phyloP scores from a whole-genome alignment of 1,140 invertebrate species.

The Halesus radiatus region DNA sequence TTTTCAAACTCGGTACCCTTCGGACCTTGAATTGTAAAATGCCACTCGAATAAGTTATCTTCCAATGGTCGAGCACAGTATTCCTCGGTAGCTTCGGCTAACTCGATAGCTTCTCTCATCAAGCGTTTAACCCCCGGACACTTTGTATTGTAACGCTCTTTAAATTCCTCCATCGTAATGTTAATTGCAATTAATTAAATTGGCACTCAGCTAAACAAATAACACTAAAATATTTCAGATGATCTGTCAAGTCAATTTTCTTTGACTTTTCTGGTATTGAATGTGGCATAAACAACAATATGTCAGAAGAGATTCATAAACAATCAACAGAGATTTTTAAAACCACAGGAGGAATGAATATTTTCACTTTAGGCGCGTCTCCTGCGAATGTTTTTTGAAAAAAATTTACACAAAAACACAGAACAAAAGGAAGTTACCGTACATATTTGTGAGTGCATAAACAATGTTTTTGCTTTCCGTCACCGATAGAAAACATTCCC shows the following conservation, averaged over 20 bases:
- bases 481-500: too few relatives aligned
- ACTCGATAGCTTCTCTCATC: constrained; percentile 89
- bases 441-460: too few relatives aligned
- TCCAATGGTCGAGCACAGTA: constrained; percentile 89
- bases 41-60: constrained; percentile 96
- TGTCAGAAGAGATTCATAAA: too few relatives aligned
- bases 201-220: neutral
- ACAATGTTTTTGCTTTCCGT: too few relatives aligned
- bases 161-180: constrained; percentile 26
- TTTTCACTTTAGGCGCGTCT: too few relatives aligned
- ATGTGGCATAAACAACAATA: too few relatives aligned
- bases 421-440: too few relatives aligned
- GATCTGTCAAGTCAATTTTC: constrained; percentile 28
- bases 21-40: constrained; percentile 91
- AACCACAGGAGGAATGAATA: too few relatives aligned
- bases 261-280: neutral
- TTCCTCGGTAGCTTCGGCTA: constrained; percentile 89
- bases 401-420: too few relatives aligned
- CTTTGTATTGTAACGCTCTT: constrained; percentile 41
- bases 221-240: constrained; percentile 18
- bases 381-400: too few relatives aligned
- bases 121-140: constrained; percentile 72
- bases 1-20: constrained; percentile 85
- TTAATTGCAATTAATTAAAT: too few relatives aligned
- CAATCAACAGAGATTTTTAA: too few relatives aligned